Base-by-base conservation (phyloP, 2,797 vertebrate species). In the Trichosurus vulpecula region DNA sequence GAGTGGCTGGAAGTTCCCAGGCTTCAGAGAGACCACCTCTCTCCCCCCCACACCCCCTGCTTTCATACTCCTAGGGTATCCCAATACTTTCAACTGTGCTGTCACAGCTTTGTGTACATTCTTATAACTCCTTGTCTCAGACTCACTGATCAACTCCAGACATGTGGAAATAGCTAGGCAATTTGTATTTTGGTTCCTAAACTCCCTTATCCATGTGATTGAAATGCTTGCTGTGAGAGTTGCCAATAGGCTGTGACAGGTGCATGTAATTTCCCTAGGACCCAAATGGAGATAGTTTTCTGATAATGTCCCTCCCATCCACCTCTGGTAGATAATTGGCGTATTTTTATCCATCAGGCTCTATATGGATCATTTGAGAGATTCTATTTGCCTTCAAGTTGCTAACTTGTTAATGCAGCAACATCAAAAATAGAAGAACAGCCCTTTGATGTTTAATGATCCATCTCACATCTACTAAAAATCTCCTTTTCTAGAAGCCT, bases 1-100 rank as follows among this genome's bases (percentile, higher is more conserved):
- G 98, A 99, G 99, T 90, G 52, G n/a, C 31, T 19, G 19, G 35
- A 12, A 51, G 25, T 87, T 87, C 31, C 25, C 25, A 51, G 41
- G 25, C 29, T 52, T 58, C 10, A n/a, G 52, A 47, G 89, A n/a
- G 31, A 66, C 54, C 10, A 2, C 13, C 16, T 81, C 51, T 35
- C 2, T 25, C 35, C 8, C 29, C 61, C 29, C 29, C 35, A 52
- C 35, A 16, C 31, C 58, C 12, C 25, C 52, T 54, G 11, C 90
- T 12, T 95, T 93, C 91, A 30, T 1, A 58, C 47, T 57, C 93
- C 16, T 87, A 91, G 52, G 3, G 19, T 13, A 0, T 25, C 6
- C 52, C 0, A 3, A 6, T n/a, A 3, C 89, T n/a, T 81, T 90
- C 90, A 92, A 12, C 41, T 3, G 0, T 47, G 91, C 93, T 57